A percentile compares a stretch with the other conserved stretches of the same genome.
Conservation (phyloP, 2,888 invertebrate genomes). For the Eumacrocentrus americanus region DNA sequence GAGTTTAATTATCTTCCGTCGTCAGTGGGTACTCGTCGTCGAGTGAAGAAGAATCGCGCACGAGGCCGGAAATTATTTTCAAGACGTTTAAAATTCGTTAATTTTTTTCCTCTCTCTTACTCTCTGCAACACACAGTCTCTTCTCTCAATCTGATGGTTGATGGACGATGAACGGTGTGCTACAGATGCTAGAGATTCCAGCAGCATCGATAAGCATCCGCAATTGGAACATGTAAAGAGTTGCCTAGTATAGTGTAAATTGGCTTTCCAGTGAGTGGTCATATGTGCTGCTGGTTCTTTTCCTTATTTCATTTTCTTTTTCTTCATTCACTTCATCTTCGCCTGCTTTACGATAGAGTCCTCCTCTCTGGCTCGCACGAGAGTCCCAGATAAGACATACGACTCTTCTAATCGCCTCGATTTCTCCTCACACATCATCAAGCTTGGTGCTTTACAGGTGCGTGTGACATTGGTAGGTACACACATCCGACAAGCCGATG, state of each 20-base stretch:
- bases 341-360: no score
- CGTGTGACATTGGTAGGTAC: no score
- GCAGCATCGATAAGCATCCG: conserved; percentile 19
- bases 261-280: conserved; percentile 59
- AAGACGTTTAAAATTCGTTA: background rate
- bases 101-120: background rate
- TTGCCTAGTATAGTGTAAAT: conserved; percentile 45
- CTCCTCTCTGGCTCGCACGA: conserved; percentile 7
- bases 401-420: conserved; percentile 15
- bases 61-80: conserved; percentile 30
- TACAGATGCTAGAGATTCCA: background rate
- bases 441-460: no score
- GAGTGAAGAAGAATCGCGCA: conserved; percentile 2
- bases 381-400: conserved; percentile 19
- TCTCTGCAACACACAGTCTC: background rate
- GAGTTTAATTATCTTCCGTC: conserved; percentile 33
- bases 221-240: conserved; percentile 20
- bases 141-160: conserved; percentile 1
- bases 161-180: conserved; percentile 12
- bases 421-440: conserved; percentile 23
- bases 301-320: conserved; percentile 30
- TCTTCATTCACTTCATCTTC: conserved; percentile 24
- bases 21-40: background rate
- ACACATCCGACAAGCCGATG: conserved; percentile 7
- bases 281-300: conserved; percentile 56